Evolutionary conservation across 2,113 vertebrate species (phyloP).

Genomic region (Anarhynchus alexandrinus): DNA sequence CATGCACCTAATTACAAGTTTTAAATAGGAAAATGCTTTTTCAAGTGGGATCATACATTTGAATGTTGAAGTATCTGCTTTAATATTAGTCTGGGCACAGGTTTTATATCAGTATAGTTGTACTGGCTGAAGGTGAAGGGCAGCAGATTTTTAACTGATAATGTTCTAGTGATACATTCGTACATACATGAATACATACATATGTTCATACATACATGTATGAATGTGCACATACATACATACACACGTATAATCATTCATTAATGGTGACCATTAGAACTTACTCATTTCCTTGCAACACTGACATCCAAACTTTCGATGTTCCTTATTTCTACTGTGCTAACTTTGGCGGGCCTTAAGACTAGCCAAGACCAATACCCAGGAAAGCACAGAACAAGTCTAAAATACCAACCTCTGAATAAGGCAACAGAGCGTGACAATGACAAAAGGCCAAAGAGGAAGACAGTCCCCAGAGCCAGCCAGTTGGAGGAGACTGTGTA

Average conservation of each 20-base stretch:
- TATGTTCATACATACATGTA: fast-evolving
- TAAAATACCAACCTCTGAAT: constrained; percentile 84
- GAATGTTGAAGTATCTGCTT: background rate
- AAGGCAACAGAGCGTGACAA: constrained; percentile 93
- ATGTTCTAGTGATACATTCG: background rate
- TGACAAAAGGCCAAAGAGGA: constrained; percentile 86
- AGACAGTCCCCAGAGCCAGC: constrained; percentile 86
- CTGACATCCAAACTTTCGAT: fast-evolving
- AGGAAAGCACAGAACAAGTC: background rate
- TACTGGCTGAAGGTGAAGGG: background rate
- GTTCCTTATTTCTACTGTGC: background rate
- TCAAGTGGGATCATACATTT: background rate
- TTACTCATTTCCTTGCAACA: background rate
- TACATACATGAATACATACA: background rate
- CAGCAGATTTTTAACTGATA: background rate
- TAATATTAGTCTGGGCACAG: background rate
- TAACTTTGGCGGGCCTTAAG: background rate
- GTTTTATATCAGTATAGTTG: background rate
- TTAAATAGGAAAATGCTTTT: background rate
- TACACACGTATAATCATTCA: background rate
- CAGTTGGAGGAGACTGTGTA: constrained; percentile 95
- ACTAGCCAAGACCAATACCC: background rate
- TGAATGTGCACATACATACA: background rate
- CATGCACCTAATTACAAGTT: background rate
- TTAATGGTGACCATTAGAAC: background rate